Evolutionary conservation across 1,140 invertebrate species (phyloP).

Genomic region (Mya arenaria): DNA sequence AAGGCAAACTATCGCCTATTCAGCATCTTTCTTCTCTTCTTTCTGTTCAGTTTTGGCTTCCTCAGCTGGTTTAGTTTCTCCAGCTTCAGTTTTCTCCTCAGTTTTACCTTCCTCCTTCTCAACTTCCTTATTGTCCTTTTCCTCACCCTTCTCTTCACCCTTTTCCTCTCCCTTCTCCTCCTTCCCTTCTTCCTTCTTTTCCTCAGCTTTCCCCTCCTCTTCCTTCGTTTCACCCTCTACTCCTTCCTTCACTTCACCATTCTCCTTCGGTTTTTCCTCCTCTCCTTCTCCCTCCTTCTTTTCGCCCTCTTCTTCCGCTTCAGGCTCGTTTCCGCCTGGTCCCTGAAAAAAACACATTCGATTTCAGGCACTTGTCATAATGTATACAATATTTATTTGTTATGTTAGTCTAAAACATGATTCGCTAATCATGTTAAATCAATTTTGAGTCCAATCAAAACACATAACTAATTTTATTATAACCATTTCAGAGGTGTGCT

Average conservation of each 20-base stretch:
- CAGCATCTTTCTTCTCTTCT: not conserved
- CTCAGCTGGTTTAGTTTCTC: slow-evolving; percentile 22
- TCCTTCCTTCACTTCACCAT: slow-evolving; percentile 59
- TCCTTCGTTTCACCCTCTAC: slow-evolving; percentile 55
- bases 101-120: slow-evolving; percentile 58
- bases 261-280: slow-evolving; percentile 43
- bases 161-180: slow-evolving; percentile 55
- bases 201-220: slow-evolving; percentile 43
- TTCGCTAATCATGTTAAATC: not conserved
- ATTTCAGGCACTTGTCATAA: not conserved
- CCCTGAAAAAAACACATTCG: not conserved
- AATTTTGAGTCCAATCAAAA: not conserved
- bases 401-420: not conserved
- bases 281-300: slow-evolving; percentile 60
- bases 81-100: slow-evolving; percentile 49
- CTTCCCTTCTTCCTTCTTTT: slow-evolving; percentile 55
- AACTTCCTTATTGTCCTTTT: slow-evolving; percentile 60
- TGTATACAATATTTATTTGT: not conserved
- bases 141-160: slow-evolving; percentile 57
- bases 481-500: not conserved
- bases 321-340: slow-evolving; percentile 27
- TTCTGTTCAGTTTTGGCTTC: not conserved
- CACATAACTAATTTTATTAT: not conserved
- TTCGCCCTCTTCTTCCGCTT: slow-evolving; percentile 56
- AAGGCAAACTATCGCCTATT: not conserved